These are phyloP conservation scores for Eleginops maclovinus DNA, from an alignment of 2,113 vertebrate genomes.

Conservation along the genomic window DNA sequence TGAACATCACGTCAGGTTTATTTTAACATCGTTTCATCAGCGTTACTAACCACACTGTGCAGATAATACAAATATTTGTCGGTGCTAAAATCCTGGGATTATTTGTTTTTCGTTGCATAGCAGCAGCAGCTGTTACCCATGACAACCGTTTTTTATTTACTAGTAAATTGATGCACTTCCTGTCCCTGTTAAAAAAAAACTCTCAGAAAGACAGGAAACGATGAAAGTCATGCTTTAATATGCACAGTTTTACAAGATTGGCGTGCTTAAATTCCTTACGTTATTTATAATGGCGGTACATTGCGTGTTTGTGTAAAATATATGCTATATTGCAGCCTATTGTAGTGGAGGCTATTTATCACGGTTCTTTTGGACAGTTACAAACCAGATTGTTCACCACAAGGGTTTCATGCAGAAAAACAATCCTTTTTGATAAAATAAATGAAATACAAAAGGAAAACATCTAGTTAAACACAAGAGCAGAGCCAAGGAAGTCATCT, in stretches of 20 bases:
- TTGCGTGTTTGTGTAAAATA: not conserved
- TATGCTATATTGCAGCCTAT: not conserved
- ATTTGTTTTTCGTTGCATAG: conserved; percentile 57
- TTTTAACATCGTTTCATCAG: not conserved
- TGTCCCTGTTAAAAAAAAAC: not conserved
- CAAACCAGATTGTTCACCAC: too few relatives aligned
- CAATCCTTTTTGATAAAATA: too few relatives aligned
- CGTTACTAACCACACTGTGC: conserved; percentile 19
- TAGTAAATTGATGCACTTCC: conserved; percentile 25
- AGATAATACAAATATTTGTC: conserved; percentile 28
- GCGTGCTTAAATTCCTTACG: not conserved
- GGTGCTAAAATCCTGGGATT: not conserved
- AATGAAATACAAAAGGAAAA: too few relatives aligned
- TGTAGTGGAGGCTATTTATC: not conserved
- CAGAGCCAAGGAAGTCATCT: too few relatives aligned
- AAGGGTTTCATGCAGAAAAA: too few relatives aligned
- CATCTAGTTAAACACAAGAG: too few relatives aligned
- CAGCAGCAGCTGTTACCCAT: conserved; percentile 28
- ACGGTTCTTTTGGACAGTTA: not conserved
- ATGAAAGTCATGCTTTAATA: not conserved
- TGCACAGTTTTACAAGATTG: conserved; percentile 15
- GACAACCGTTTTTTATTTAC: conserved; percentile 51
- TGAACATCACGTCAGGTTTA: not conserved
- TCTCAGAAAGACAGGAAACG: too few relatives aligned
- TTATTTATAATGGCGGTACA: too few relatives aligned